Percentiles rank a stretch among this genome's conserved stretches.
Conservation (phyloP, 1,140 invertebrate genomes). For the Drosophila novamexicana region DNA sequence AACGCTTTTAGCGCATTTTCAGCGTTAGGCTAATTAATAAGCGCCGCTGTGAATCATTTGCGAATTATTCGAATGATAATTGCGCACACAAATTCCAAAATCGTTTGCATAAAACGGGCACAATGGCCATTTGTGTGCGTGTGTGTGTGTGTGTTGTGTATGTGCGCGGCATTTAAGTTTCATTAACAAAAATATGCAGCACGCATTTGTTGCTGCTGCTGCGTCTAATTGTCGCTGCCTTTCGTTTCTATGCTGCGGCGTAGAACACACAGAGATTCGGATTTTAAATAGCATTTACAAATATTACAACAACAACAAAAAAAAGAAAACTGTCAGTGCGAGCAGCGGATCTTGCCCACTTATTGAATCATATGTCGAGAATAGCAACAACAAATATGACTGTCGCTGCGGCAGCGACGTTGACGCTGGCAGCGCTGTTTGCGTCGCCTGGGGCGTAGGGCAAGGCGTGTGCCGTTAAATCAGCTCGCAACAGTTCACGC, state of each 20-base stretch:
- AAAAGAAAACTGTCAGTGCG: conserved; percentile 43
- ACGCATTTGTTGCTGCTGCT: conserved; percentile 17
- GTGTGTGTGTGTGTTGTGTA: not conserved
- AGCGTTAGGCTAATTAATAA: conserved; percentile 13
- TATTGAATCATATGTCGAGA: conserved; percentile 84
- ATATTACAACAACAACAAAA: conserved; percentile 51
- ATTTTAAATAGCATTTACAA: conserved; percentile 68
- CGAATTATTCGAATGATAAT: conserved; percentile 42
- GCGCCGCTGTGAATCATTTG: conserved; percentile 19
- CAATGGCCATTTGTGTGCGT: conserved; percentile 25
- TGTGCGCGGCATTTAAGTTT: conserved; percentile 34
- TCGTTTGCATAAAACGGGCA: conserved; percentile 37
- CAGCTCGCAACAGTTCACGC: not conserved
- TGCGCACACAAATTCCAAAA: conserved; percentile 42
- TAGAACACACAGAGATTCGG: conserved; percentile 20
- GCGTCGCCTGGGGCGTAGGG: conserved; percentile 54
- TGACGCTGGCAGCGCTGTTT: conserved; percentile 52
- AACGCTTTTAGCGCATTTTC: conserved; percentile 11
- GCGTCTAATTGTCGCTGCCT: conserved; percentile 29
- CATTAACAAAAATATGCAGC: conserved; percentile 35
- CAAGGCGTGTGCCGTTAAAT: conserved; percentile 26
- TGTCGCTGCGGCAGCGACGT: conserved; percentile 32
- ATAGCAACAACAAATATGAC: conserved; percentile 81
- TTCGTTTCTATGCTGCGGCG: conserved; percentile 14
- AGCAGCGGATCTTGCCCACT: conserved; percentile 57